A percentile compares a stretch with the other conserved stretches of the same genome.
Evolutionary conservation across 2,888 invertebrate genomes (phyloP).

Genomic region (Oscheius sp.): DNA sequence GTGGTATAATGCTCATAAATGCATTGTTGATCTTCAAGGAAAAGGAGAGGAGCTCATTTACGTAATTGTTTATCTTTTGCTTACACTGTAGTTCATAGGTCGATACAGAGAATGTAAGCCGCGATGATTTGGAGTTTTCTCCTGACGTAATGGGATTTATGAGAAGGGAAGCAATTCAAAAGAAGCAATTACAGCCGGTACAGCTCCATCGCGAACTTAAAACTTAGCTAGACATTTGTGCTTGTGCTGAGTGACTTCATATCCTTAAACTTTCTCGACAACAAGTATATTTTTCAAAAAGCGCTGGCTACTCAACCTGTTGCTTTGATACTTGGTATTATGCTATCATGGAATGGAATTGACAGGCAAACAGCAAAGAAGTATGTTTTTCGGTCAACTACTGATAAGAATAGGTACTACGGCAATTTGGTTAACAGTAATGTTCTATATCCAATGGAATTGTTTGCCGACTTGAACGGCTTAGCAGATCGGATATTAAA

Average conservation of each 20-base stretch:
- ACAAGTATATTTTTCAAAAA: conserved; percentile 12
- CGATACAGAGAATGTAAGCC: conserved; percentile 8
- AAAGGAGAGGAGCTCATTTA: conserved; percentile 4
- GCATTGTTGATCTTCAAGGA: neutral
- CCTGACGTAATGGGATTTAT: conserved; percentile 25
- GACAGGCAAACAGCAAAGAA: conserved; percentile 6
- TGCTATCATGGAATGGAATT: conserved; percentile 14
- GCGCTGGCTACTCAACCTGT: conserved; percentile 1
- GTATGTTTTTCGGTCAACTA: neutral
- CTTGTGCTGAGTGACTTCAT: conserved; percentile 28
- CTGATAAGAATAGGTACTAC: conserved; percentile 1
- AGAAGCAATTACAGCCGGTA: neutral
- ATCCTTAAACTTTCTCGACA: conserved; percentile 11
- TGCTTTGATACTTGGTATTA: neutral
- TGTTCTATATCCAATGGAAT: conserved; percentile 1
- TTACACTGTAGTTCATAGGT: neutral
- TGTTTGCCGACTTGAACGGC: neutral
- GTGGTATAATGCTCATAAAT: conserved; percentile 14
- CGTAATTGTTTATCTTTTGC: neutral
- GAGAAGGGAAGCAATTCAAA: conserved; percentile 16
- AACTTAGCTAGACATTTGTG: conserved; percentile 4
- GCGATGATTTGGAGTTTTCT: conserved; percentile 16
- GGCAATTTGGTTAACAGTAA: neutral
- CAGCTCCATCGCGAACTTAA: neutral
- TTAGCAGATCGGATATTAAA: conserved; percentile 1